phyloP scores from a whole-genome alignment of 1,140 invertebrate species.

The Achroia grisella region DNA sequence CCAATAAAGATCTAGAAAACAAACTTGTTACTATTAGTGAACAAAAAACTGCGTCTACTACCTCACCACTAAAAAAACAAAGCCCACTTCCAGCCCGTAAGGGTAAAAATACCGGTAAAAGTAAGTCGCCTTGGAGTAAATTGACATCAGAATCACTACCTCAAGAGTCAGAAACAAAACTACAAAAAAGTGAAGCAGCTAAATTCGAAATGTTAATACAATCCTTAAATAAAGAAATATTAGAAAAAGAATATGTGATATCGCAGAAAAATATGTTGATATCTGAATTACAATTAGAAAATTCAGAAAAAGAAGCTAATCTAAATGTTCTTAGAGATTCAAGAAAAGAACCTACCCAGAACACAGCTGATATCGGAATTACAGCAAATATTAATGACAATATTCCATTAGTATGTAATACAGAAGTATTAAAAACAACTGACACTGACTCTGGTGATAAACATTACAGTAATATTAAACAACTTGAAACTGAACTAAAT shows the following conservation, averaged over 20 bases:
- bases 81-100: conserved; percentile 50
- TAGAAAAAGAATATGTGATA: conserved; percentile 65
- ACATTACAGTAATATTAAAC: background rate
- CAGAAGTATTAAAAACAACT: conserved; percentile 9
- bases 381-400: conserved; percentile 26
- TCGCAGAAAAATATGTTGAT: conserved; percentile 51
- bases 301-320: conserved; percentile 30
- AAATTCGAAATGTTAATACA: conserved; percentile 56
- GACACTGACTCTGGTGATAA: conserved; percentile 12
- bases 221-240: conserved; percentile 66
- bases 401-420: conserved; percentile 28
- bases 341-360: background rate
- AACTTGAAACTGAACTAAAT: conserved; percentile 49
- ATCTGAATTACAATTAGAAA: conserved; percentile 29
- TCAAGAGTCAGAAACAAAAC: conserved; percentile 51
- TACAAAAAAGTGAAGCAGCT: conserved; percentile 36
- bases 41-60: conserved; percentile 24
- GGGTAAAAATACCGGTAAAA: conserved; percentile 47
- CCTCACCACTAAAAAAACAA: conserved; percentile 42
- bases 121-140: conserved; percentile 62
- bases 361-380: conserved; percentile 4
- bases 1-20: conserved; percentile 73
- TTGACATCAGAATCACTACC: conserved; percentile 44
- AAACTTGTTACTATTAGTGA: conserved; percentile 57
- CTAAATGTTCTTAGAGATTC: conserved; percentile 20